Evolutionary conservation across 2,797 vertebrate genomes (phyloP).

Genomic region (Peromyscus attwateri): DNA sequence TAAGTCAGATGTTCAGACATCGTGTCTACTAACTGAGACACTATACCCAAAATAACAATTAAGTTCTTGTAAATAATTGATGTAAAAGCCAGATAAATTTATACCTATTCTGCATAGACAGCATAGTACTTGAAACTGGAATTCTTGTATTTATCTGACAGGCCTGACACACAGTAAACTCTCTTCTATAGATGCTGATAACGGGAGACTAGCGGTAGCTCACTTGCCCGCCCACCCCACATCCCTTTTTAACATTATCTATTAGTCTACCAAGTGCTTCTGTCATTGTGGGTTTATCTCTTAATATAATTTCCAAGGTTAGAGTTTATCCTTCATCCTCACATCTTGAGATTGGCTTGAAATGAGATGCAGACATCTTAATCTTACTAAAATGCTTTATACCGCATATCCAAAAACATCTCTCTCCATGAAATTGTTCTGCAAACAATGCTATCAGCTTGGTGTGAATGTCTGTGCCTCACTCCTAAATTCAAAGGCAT

Average conservation of each 20-base stretch:
- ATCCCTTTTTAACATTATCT: slow-evolving; percentile 53
- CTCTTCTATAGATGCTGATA: background rate
- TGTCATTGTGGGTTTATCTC: slow-evolving; percentile 29
- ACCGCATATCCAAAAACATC: slow-evolving; percentile 61
- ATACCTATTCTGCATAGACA: slow-evolving; percentile 44
- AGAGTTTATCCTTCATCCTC: slow-evolving; percentile 44
- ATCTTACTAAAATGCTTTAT: slow-evolving; percentile 60
- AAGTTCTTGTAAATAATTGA: slow-evolving; percentile 62
- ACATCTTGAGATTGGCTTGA: slow-evolving; percentile 62
- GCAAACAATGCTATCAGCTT: slow-evolving; percentile 24
- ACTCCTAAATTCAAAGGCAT: slow-evolving; percentile 47
- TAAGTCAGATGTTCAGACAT: slow-evolving; percentile 62
- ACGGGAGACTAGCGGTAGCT: background rate
- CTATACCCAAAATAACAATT: slow-evolving; percentile 60
- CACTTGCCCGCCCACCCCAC: background rate
- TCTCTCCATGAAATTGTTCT: slow-evolving; percentile 68
- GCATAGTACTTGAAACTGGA: slow-evolving; percentile 37
- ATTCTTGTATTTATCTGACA: slow-evolving; percentile 34
- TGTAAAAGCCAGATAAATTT: slow-evolving; percentile 36
- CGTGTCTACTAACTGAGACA: slow-evolving; percentile 44
- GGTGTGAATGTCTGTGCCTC: slow-evolving; percentile 40
- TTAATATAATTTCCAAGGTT: slow-evolving; percentile 67
- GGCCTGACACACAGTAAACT: background rate
- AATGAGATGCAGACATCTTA: slow-evolving; percentile 66
- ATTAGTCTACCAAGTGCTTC: slow-evolving; percentile 25